Percentiles rank a stretch among this genome's conserved stretches.
Evolutionary conservation across 2,888 invertebrate genomes (phyloP).

Genomic region (Drosophila nr. perissopoda): DNA sequence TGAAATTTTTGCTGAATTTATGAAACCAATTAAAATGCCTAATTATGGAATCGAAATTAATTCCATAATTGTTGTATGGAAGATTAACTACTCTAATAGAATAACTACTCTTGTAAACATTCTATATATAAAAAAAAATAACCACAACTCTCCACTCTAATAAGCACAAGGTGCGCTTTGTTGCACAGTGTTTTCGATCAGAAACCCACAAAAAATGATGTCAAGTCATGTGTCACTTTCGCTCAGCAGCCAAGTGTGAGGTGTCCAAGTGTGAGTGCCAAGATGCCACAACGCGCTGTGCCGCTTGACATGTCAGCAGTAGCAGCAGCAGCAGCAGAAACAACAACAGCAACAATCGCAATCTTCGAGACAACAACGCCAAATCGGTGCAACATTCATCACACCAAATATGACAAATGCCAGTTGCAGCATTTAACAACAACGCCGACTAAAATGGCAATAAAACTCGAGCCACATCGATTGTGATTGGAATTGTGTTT

Average conservation of each 20-base stretch:
- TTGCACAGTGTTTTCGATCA: conserved; percentile 55
- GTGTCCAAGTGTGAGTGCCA: conserved; percentile 54
- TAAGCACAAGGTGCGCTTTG: conserved; percentile 24
- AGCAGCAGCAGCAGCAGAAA: conserved; percentile 7
- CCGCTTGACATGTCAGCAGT: conserved; percentile 52
- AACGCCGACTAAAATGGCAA: conserved; percentile 62
- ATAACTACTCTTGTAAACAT: neutral
- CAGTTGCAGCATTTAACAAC: conserved; percentile 69
- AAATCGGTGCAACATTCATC: conserved; percentile 69
- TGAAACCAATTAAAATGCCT: too few relatives aligned
- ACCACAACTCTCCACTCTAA: neutral
- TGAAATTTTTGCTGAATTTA: too few relatives aligned
- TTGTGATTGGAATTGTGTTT: conserved; percentile 37
- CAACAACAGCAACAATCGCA: conserved; percentile 28
- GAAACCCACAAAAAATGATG: conserved; percentile 25
- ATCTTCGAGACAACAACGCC: conserved; percentile 40
- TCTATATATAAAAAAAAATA: neutral
- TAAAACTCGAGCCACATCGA: conserved; percentile 45
- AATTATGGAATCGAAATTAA: too few relatives aligned
- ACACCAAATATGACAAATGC: conserved; percentile 80
- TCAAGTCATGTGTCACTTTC: conserved; percentile 71
- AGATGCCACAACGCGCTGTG: conserved; percentile 53
- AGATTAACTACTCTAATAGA: neutral
- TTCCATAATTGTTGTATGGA: neutral
- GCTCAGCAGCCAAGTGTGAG: conserved; percentile 64